phyloP scores from a whole-genome alignment of 2,888 invertebrate species.

The Meta bourneti region DNA sequence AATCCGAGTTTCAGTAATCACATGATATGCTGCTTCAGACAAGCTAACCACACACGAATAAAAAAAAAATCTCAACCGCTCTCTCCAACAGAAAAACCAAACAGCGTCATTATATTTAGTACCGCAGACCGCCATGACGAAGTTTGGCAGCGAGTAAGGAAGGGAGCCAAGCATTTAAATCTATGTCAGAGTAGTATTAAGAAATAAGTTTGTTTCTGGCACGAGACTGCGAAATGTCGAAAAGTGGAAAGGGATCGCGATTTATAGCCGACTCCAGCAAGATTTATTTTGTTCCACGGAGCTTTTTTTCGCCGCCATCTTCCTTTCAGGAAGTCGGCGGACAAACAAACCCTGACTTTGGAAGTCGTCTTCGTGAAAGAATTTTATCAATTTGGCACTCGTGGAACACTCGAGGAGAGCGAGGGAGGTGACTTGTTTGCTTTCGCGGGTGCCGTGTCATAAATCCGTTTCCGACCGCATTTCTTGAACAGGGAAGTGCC shows the following conservation, averaged over 20 bases:
- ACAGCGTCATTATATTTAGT: constrained; percentile 63
- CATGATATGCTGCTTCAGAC: background rate
- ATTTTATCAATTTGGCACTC: constrained; percentile 69
- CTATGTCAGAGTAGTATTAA: constrained; percentile 63
- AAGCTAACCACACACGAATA: background rate
- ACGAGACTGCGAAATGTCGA: constrained; percentile 39
- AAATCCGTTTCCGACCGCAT: constrained; percentile 39
- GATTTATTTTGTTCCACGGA: constrained; percentile 49
- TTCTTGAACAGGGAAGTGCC: constrained; percentile 22
- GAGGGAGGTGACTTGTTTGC: constrained; percentile 31
- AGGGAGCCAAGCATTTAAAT: constrained; percentile 61
- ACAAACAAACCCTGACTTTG: constrained; percentile 33
- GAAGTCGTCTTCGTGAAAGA: constrained; percentile 23
- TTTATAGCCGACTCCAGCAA: constrained; percentile 50
- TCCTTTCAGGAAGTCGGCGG: constrained; percentile 1
- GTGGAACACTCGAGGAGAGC: constrained; percentile 18
- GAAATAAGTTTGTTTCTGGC: constrained; percentile 66
- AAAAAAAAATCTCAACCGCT: background rate
- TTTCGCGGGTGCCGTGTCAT: constrained; percentile 22
- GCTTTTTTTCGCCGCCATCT: constrained; percentile 18
- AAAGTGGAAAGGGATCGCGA: constrained; percentile 28
- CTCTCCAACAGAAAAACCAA: constrained; percentile 20
- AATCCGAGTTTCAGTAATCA: constrained; percentile 43
- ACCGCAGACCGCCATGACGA: constrained; percentile 32
- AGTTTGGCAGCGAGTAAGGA: background rate